Conservation (phyloP, 1,140 invertebrate species). For the Cecropterus lyciades region DNA sequence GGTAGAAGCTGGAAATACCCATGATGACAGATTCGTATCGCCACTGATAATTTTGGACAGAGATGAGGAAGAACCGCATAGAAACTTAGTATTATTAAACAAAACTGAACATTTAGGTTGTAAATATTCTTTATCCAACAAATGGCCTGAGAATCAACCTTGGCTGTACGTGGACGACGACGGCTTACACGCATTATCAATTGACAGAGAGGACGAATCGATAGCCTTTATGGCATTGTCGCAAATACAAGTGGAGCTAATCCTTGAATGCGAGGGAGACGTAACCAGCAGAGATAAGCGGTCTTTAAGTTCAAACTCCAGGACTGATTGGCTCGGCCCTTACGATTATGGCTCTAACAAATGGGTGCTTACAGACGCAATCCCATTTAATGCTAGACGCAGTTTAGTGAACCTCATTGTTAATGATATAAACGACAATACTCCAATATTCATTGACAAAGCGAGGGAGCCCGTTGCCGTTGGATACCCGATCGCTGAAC, state of each 20-base stretch:
- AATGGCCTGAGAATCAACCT: constrained; percentile 62
- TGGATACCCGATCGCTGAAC: constrained; percentile 74
- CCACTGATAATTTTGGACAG: constrained; percentile 70
- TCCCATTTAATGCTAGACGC: constrained; percentile 61
- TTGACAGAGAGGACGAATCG: constrained; percentile 76
- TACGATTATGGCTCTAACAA: constrained; percentile 67
- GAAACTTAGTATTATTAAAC: constrained; percentile 62
- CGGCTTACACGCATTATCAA: constrained; percentile 59
- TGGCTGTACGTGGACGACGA: constrained; percentile 70
- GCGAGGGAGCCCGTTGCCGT: constrained; percentile 68
- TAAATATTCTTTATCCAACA: constrained; percentile 56
- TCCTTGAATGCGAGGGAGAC: constrained; percentile 58
- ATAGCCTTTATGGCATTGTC: constrained; percentile 79
- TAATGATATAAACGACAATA: constrained; percentile 83
- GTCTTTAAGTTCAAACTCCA: constrained; percentile 41
- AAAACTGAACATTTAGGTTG: constrained; percentile 50
- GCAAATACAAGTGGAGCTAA: constrained; percentile 76
- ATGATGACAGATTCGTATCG: constrained; percentile 51
- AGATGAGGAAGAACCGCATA: constrained; percentile 68
- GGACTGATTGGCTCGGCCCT: constrained; percentile 44
- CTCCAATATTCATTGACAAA: constrained; percentile 71
- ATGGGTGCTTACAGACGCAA: constrained; percentile 72
- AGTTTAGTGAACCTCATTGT: constrained; percentile 78
- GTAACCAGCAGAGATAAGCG: constrained; percentile 48
- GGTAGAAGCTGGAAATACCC: constrained; percentile 47